Conservation (phyloP, 2,888 invertebrate genomes). For the Lamproptera curius region DNA sequence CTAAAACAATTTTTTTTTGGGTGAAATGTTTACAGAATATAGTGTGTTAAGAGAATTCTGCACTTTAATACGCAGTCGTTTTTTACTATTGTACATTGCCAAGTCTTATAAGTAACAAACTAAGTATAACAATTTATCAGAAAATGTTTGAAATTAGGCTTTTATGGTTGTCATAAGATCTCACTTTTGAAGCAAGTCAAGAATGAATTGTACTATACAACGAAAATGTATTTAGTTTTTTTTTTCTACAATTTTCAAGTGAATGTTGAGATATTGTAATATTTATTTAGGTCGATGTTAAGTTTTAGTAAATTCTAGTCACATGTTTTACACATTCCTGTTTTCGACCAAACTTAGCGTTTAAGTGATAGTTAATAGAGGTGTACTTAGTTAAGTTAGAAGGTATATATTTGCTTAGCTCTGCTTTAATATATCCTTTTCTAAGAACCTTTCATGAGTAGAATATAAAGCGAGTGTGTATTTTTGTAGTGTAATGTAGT, state of each 20-base stretch:
- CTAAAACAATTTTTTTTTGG: no score
- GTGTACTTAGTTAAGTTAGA: conserved; percentile 16
- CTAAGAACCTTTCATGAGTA: neutral
- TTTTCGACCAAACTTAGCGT: conserved; percentile 69
- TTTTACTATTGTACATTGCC: neutral
- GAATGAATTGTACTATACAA: conserved; percentile 37
- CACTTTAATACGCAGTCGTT: no score
- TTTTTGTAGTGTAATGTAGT: conserved; percentile 24
- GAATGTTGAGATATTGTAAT: conserved; percentile 63
- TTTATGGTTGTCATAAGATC: conserved; percentile 48
- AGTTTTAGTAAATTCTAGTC: conserved; percentile 78
- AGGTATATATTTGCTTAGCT: conserved; percentile 16
- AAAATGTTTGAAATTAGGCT: conserved; percentile 22
- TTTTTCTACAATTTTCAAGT: conserved; percentile 47
- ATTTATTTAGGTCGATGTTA: conserved; percentile 74
- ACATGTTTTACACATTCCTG: conserved; percentile 77
- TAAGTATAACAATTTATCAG: conserved; percentile 2
- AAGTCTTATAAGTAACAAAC: neutral
- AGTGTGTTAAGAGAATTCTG: neutral
- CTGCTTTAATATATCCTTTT: conserved; percentile 2
- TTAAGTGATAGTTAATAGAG: conserved; percentile 42
- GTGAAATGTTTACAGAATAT: no score
- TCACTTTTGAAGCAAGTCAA: conserved; percentile 57
- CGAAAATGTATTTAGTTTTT: conserved; percentile 39
- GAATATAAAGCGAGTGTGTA: conserved; percentile 15